Base-by-base conservation (phyloP, 2,888 invertebrate species). In the Trachelus tabidus region DNA sequence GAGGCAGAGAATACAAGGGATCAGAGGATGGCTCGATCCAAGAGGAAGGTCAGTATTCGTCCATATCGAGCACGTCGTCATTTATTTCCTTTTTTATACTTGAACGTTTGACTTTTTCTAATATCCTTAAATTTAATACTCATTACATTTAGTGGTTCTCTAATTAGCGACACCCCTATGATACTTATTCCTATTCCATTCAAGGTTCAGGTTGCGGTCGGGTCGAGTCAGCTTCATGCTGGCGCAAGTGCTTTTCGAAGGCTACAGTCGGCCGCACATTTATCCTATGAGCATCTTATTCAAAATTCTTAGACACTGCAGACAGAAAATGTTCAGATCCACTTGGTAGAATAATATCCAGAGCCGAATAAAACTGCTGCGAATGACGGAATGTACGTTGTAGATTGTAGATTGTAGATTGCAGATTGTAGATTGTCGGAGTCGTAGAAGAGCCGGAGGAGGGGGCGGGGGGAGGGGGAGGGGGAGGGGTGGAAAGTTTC, bases 1-100 rank as follows among this genome's bases (percentile, higher is more conserved):
- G 98, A 98, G 91, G 97, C 97, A 0, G 96, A 97, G 89, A 95
- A 96, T 80, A 94, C 94, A 11, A 93, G 98, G 73, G 98, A 98
- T 92, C 95, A 95, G 83, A 93, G 97, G 74, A 95, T 97, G 92
- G 97, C 97, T 12, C 94, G 95, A 83, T 97, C 97, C 3, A 98
- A 98, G 91, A 93, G 96, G 92, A 97, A 97, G 95, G 98, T 97
- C 92, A 92, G 91, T 82, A 15, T 9, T 56, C 56, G 6, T 40
- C 15, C 15, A 1, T 15, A 6, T 40, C 40, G 15, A 40, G 40
- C 15, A 40, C 15, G 40, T 15, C 40, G 15, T 40, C 6, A 15
- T 6, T 15, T 40, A 4, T 37, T 12, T 12, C 1, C 15, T 15
- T 15, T 40, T 15, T 4, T 40, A 15, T 37, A 37, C 6, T 40